Conservation (phyloP, 2,113 vertebrate species). For the Empidonax alnorum region DNA sequence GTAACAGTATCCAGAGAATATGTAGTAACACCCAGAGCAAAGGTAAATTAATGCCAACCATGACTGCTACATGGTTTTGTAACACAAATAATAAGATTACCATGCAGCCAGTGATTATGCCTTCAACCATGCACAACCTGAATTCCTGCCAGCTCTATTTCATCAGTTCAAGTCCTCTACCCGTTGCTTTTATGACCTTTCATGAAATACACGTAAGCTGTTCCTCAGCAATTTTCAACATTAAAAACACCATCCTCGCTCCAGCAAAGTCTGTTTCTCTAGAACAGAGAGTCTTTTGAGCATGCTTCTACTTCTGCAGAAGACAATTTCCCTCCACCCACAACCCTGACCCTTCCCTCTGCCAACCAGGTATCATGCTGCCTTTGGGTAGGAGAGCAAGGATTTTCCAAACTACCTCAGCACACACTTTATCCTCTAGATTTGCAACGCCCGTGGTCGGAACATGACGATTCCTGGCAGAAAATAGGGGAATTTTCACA, state of each 20-base stretch:
- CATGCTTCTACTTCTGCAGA: background rate
- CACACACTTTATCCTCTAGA: background rate
- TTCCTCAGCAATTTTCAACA: background rate
- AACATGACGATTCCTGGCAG: background rate
- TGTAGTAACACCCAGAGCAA: background rate
- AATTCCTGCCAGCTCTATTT: background rate
- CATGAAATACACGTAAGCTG: background rate
- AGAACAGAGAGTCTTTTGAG: background rate
- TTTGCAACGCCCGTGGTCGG: background rate
- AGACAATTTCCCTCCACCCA: accelerated
- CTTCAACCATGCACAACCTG: background rate
- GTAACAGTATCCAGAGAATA: background rate
- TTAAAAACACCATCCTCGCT: background rate
- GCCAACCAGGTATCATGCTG: background rate
- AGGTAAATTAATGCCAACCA: background rate
- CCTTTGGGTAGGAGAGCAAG: background rate
- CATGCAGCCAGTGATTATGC: background rate
- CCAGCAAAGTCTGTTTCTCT: accelerated
- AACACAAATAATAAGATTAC: background rate
- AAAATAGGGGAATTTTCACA: background rate
- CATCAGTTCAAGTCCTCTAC: background rate
- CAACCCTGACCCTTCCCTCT: background rate
- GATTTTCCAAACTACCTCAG: background rate
- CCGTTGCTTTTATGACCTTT: background rate
- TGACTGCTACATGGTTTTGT: background rate